Evolutionary conservation across 2,797 vertebrate genomes (phyloP).

Genomic region (Xenops minutus): DNA sequence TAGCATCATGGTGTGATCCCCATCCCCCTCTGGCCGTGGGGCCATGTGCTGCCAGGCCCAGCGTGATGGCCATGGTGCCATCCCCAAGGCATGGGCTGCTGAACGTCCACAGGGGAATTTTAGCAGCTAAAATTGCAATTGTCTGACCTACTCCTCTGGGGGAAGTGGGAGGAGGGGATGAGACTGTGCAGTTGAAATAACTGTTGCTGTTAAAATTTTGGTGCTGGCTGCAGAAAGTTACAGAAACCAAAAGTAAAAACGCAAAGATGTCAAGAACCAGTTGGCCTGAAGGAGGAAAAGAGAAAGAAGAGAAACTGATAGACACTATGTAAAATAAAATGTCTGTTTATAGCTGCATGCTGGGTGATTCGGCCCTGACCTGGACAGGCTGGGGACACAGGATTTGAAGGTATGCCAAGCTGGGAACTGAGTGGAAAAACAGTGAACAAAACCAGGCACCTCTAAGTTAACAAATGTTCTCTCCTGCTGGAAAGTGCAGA

Average conservation of each 20-base stretch:
- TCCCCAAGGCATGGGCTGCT: background rate
- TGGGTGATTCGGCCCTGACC: background rate
- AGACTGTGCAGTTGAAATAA: background rate
- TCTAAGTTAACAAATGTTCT: conserved; percentile 20
- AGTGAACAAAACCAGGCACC: background rate
- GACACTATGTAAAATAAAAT: background rate
- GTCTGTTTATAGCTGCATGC: background rate
- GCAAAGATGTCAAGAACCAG: background rate
- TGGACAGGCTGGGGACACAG: background rate
- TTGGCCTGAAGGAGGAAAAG: background rate
- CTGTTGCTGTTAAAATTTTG: background rate
- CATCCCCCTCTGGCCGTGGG: rapidly evolving
- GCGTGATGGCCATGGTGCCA: rapidly evolving
- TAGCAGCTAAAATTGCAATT: background rate
- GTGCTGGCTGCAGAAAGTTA: background rate
- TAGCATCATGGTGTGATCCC: rapidly evolving
- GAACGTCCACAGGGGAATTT: too few species aligned
- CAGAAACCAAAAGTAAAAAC: conserved; percentile 7
- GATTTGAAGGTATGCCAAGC: background rate
- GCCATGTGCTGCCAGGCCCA: rapidly evolving
- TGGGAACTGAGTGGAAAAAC: background rate
- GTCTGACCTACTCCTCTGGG: background rate
- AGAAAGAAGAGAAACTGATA: background rate
- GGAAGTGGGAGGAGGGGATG: background rate
- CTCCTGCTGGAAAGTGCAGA: background rate